Evolutionary conservation across 2,113 vertebrate species (phyloP), one percentile per base, ranked within the genome.

Genomic region (Phycodurus eques): DNA sequence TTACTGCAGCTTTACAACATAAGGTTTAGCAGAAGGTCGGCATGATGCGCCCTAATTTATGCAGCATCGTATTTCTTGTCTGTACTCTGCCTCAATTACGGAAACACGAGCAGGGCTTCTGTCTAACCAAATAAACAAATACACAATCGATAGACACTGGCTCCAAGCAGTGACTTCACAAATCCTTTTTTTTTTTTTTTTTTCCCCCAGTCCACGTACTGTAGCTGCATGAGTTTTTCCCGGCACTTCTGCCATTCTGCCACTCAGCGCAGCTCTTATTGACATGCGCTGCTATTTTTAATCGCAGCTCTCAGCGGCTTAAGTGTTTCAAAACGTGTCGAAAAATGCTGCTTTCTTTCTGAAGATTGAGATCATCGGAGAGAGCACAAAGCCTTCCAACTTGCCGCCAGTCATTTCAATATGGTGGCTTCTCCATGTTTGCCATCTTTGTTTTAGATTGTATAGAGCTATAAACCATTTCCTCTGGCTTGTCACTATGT

Each of bases 1-100:
- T 92, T 90, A 92, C 78, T 4, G 67, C 70, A 84, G 83, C 89
- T 91, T 93, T 90, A 92, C 85, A 84, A 84, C 46, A 66, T 87
- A 80, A 86, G 88, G 87, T 86, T 88, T 79, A 86, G 80, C 83
- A 83, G 83, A 88, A 79, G 86, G 70, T 70, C 76, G 81, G 74
- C 81, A 87, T 86, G 79, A 71, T 72, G 71, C 72, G 76, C 54
- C 67, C 84, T 88, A 67, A 92, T 90, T 91, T 88, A 86, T 87
- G 82, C 75, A 83, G 89, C 86, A 90, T 94, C 83, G 15, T 84
- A 84, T 92, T 92, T 88, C 91, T 80, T 27, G 70, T 70, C 79
- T 79, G 74, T 83, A 78, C 87, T 90, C 71, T 70, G 47, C 79
- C 73, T 84, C 88, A 68, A 78, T 89, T 90, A 85, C 75, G 70